Conservation (phyloP, 2,888 invertebrate species). For the Gasteruption jaculator region DNA sequence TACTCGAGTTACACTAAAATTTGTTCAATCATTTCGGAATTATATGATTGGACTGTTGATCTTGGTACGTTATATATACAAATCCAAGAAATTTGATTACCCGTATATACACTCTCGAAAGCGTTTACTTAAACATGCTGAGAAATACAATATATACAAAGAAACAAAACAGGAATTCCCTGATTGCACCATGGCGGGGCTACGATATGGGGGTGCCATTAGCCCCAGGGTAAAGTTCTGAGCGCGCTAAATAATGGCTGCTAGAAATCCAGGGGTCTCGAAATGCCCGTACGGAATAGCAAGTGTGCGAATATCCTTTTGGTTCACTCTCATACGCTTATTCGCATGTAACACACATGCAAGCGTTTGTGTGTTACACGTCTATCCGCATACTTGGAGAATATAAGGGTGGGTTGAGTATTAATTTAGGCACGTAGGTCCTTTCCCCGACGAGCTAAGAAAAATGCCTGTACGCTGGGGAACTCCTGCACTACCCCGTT, state of each 20-base stretch:
- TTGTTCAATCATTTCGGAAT: too few relatives aligned
- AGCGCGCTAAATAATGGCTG: constrained; percentile 50
- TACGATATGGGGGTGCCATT: constrained; percentile 33
- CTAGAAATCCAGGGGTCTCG: constrained; percentile 42
- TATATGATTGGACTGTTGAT: too few relatives aligned
- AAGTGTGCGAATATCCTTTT: constrained; percentile 32
- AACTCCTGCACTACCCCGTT: constrained; percentile 32
- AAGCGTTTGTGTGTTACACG: constrained; percentile 10
- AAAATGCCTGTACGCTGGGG: constrained; percentile 42
- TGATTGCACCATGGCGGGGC: constrained; percentile 29
- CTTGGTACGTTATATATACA: too few relatives aligned
- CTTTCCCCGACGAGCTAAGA: constrained; percentile 42
- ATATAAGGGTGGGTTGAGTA: constrained; percentile 31
- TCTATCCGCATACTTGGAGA: neutral
- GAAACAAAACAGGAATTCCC: constrained; percentile 36
- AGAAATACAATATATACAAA: constrained; percentile 32
- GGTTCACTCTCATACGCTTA: constrained; percentile 22
- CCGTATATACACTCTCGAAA: constrained; percentile 20
- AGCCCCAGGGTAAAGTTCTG: constrained; percentile 42
- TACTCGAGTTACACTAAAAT: too few relatives aligned
- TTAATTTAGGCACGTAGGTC: constrained; percentile 45
- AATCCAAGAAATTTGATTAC: too few relatives aligned
- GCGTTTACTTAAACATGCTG: too few relatives aligned
- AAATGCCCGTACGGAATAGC: constrained; percentile 32
- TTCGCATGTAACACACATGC: constrained; percentile 20